These are phyloP conservation scores for Apamea anceps DNA, from an alignment of 2,888 invertebrate genomes.

Conservation along the genomic window DNA sequence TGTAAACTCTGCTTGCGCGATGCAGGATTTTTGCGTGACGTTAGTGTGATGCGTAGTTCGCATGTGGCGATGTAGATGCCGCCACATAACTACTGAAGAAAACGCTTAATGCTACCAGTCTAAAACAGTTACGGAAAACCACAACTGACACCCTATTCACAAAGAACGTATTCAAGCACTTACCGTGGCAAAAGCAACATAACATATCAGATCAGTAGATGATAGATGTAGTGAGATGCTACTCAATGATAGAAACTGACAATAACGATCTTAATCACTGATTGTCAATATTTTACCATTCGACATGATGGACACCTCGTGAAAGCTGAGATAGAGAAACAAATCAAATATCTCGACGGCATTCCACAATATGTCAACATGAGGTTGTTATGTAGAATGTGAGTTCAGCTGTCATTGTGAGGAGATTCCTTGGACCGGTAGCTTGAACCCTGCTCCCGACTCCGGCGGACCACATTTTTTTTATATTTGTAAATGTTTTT, in stretches of 20 bases:
- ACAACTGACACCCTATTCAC: too few relatives aligned
- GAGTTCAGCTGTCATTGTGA: not conserved
- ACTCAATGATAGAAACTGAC: not conserved
- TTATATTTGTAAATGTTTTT: not conserved
- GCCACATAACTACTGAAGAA: not conserved
- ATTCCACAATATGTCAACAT: not conserved
- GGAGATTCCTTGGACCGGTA: not conserved
- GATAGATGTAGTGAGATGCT: too few relatives aligned
- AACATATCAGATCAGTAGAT: not conserved
- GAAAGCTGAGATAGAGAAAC: not conserved
- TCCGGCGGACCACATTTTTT: not conserved
- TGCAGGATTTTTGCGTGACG: not conserved
- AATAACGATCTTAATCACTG: not conserved
- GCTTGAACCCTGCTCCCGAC: not conserved
- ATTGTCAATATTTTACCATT: not conserved
- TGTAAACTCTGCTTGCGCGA: not conserved
- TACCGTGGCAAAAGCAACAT: not conserved
- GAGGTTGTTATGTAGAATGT: not conserved
- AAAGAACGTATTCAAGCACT: not conserved
- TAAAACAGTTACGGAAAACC: not conserved
- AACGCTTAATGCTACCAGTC: not conserved
- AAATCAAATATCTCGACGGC: not conserved
- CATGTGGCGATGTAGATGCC: not conserved
- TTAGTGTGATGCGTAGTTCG: not conserved
- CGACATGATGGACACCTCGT: not conserved